Evolutionary conservation across 2,113 vertebrate species (phyloP).

Genomic region (Catharus minimus): DNA sequence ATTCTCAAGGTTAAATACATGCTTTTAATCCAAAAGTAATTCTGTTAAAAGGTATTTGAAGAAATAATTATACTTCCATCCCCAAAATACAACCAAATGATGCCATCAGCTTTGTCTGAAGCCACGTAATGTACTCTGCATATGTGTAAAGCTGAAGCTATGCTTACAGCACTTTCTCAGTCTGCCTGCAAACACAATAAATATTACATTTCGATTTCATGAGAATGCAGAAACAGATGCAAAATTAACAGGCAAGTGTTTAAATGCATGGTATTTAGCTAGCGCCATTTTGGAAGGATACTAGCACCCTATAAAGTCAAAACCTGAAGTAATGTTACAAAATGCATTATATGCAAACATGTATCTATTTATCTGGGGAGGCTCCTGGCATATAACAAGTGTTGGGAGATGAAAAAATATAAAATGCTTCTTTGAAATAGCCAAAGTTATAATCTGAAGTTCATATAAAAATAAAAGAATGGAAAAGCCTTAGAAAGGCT

Average conservation of each 20-base stretch:
- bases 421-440: neutral
- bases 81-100: neutral
- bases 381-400: neutral
- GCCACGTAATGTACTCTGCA: accelerated
- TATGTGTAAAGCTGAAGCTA: neutral
- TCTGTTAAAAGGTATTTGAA: conserved; percentile 6
- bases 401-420: neutral
- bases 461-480: neutral
- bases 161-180: neutral
- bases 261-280: neutral
- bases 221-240: neutral
- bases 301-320: neutral
- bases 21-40: neutral
- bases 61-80: neutral
- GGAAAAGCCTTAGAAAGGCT: neutral
- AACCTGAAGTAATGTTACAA: neutral
- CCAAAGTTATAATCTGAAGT: neutral
- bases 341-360: neutral
- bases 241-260: neutral
- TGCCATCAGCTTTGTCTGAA: neutral
- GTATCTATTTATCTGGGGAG: neutral
- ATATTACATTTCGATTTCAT: neutral
- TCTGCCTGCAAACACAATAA: neutral
- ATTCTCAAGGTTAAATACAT: neutral
- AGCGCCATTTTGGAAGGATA: neutral